A percentile compares a stretch with the other conserved stretches of the same genome.
These are phyloP conservation scores for Menura novaehollandiae DNA, from an alignment of 2,113 vertebrate genomes.

Conservation along the genomic window DNA sequence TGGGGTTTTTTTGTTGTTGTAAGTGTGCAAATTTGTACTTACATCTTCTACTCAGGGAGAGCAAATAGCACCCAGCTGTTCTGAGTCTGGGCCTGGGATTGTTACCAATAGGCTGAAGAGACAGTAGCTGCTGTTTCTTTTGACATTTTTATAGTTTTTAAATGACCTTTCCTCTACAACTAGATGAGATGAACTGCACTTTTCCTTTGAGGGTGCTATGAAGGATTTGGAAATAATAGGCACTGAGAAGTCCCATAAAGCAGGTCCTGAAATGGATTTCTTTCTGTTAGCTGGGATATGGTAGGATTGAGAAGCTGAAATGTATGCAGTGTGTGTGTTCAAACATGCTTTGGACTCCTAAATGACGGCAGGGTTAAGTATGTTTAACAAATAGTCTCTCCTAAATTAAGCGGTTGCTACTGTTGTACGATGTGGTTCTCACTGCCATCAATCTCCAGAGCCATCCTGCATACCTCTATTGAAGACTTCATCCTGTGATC, in stretches of 20 bases:
- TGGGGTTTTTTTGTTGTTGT: not conserved
- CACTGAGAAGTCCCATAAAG: conserved; percentile 19
- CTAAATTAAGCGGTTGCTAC: conserved; percentile 25
- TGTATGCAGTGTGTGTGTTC: not conserved
- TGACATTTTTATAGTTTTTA: not conserved
- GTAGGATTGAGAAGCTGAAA: conserved; percentile 15
- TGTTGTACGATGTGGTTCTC: not conserved
- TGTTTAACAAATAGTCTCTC: conserved; percentile 49
- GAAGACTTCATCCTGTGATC: conserved; percentile 77
- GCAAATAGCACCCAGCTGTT: not conserved
- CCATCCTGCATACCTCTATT: conserved; percentile 69
- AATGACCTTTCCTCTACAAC: conserved; percentile 9
- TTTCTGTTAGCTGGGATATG: not conserved
- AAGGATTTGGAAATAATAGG: conserved; percentile 36
- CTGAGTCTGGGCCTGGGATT: not conserved
- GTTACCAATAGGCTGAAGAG: not conserved
- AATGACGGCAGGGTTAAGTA: conserved; percentile 30
- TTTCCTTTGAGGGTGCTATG: not conserved
- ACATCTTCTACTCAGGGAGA: not conserved
- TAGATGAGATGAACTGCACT: not conserved
- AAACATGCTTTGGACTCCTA: conserved; percentile 68
- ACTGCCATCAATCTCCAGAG: conserved; percentile 81
- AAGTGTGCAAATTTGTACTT: not conserved
- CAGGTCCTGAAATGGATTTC: conserved; percentile 36
- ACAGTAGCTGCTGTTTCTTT: not conserved